Conservation (phyloP, 2,888 invertebrate genomes). For the Folsomia candida region DNA sequence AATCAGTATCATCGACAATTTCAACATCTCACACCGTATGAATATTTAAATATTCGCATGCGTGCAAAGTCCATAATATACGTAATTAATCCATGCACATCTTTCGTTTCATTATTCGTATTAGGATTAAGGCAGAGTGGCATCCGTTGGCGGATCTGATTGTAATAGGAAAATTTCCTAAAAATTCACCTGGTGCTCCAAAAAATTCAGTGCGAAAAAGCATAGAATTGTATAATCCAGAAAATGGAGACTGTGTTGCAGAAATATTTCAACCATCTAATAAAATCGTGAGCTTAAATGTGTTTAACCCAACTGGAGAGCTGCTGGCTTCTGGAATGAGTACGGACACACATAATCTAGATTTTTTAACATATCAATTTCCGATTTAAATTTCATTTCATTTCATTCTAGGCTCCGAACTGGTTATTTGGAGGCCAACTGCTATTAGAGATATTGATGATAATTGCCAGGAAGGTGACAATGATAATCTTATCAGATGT, state of each 20-base stretch:
- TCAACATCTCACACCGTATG: constrained; percentile 44
- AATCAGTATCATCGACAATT: constrained; percentile 48
- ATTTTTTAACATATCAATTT: constrained; percentile 1
- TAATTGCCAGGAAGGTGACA: not conserved
- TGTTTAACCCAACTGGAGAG: constrained; percentile 45
- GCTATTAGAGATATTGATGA: not conserved
- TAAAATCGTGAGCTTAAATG: constrained; percentile 41
- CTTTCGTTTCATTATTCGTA: not conserved
- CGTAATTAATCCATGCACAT: constrained; percentile 27
- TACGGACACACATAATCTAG: constrained; percentile 15
- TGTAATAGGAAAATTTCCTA: constrained; percentile 44
- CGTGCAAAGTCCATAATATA: no score
- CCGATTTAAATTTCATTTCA: not conserved
- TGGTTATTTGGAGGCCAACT: constrained; percentile 31
- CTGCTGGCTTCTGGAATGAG: constrained; percentile 45
- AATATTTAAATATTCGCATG: no score
- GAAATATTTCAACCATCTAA: constrained; percentile 38
- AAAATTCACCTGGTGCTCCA: not conserved
- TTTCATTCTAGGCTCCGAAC: constrained; percentile 18
- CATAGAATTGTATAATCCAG: constrained; percentile 45
- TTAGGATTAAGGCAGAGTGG: constrained; percentile 41
- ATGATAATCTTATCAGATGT: not conserved
- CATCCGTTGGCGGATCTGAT: constrained; percentile 45
- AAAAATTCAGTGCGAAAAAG: constrained; percentile 12
- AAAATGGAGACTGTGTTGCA: constrained; percentile 31